Conservation (phyloP, 2,113 vertebrate genomes). For the Vicugna pacos region DNA sequence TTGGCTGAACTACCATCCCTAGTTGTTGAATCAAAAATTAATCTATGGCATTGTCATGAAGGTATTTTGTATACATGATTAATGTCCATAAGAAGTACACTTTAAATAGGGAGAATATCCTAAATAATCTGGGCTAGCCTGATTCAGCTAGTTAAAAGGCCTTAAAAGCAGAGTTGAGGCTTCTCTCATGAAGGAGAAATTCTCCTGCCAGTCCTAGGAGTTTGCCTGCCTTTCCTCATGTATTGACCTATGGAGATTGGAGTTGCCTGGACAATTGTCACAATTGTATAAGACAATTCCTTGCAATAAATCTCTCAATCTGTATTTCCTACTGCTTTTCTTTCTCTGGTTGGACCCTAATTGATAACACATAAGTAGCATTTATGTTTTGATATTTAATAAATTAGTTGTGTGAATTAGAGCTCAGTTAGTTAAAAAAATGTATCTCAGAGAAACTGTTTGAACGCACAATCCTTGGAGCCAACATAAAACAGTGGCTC, state of each 20-base stretch:
- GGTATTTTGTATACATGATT: neutral
- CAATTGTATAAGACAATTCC: neutral
- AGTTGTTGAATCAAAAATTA: neutral
- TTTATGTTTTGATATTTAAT: neutral
- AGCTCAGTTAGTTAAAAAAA: neutral
- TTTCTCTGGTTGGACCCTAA: neutral
- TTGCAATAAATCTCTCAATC: neutral
- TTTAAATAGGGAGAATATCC: neutral
- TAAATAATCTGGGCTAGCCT: neutral
- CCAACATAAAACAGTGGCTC: neutral
- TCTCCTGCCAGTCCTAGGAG: no score
- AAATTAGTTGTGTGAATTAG: neutral
- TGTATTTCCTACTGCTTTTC: neutral
- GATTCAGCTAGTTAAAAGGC: neutral
- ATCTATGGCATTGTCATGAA: neutral
- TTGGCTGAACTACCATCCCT: neutral
- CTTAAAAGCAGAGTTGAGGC: neutral
- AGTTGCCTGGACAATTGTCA: neutral
- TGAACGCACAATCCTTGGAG: neutral
- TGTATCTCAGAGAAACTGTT: neutral
- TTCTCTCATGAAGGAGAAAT: neutral
- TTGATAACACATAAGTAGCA: neutral
- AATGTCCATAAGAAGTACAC: neutral
- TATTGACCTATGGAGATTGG: neutral
- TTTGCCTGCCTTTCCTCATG: neutral